A percentile compares a stretch with the other conserved stretches of the same genome.
Evolutionary conservation across 2,113 vertebrate genomes (phyloP).

Genomic region (Oncorhynchus gorbuscha): DNA sequence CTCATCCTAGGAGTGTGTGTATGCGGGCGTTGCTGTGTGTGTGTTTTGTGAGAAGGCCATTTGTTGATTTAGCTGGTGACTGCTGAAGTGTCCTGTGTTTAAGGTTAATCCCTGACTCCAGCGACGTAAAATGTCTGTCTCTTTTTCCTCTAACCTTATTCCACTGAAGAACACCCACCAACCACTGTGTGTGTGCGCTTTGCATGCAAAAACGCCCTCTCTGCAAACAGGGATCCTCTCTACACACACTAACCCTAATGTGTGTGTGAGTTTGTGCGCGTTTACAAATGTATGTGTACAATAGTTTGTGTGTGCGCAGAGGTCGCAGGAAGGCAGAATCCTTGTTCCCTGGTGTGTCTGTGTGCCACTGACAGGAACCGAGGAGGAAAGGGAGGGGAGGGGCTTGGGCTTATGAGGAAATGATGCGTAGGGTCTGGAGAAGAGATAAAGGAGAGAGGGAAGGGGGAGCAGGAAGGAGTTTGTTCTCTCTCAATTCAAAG

Average conservation of each 20-base stretch:
- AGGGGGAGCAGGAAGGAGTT: no score
- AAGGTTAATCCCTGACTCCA: constrained; percentile 59
- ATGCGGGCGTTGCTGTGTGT: neutral
- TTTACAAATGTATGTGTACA: neutral
- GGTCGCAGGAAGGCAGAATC: no score
- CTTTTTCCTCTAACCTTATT: neutral
- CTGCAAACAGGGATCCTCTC: constrained; percentile 44
- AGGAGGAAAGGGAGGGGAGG: neutral
- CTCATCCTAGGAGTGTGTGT: neutral
- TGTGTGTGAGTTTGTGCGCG: constrained; percentile 13
- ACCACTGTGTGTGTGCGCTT: neutral
- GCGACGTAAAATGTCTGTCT: constrained; percentile 51
- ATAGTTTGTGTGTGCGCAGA: no score
- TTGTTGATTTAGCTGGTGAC: constrained; percentile 65
- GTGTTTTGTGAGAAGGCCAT: constrained; percentile 43
- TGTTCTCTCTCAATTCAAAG: no score
- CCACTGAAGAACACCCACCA: neutral
- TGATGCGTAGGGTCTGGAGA: constrained; percentile 53
- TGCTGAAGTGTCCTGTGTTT: constrained; percentile 65
- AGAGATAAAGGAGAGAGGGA: constrained; percentile 49
- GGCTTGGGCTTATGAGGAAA: constrained; percentile 36
- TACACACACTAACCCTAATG: constrained; percentile 2
- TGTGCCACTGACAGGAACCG: neutral
- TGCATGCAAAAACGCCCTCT: constrained; percentile 9
- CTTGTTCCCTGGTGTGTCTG: neutral